Evolutionary conservation across 2,113 vertebrate species (phyloP), one percentile per base, ranked within the genome.

Genomic region (Saimiri boliviensis): DNA sequence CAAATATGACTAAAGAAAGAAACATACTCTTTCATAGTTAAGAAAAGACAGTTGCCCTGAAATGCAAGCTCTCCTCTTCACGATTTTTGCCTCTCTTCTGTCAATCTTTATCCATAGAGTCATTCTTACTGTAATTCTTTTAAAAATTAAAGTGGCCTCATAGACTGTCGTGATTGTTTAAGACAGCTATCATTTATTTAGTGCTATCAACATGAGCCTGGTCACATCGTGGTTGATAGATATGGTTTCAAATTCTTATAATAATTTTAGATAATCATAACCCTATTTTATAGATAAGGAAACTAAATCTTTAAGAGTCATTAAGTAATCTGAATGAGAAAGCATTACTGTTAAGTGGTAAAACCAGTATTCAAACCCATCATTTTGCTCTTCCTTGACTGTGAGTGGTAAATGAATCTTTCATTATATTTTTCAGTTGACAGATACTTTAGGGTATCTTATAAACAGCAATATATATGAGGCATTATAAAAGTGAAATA

Each of bases 201-300:
- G 37, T 56, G 23, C 92, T 80, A 89, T 79, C 47, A 49, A 16
- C 25, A 42, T 81, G 60, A 85, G 23, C 37, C 8, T 63, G 30
- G 40, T 49, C 45, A 73, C 76, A 12, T 42, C 42, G 8, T 76
- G 40, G 45, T 30, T 45, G 58, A 86, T 2, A 80, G 17, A 32
- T 12, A 27, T 30, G 63, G 77, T 80, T 71, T 63, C 10, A 35
- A 68, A 76, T 27, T 90, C 21, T 86, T 70, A 32, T 2, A 90
- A 80, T 37, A 81, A 95, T 79, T 96, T 58, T 91, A 95, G 70
- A 63, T 73, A 84, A 89, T 42, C 42, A 85, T 12, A 73, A 63
- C 12, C 42, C 3, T 10, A 82, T 74, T 81, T 93, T 35, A 89
- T 16, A 95, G 79, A 93, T 73, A 86, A 86, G 45, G 42, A 86